Evolutionary conservation across 2,888 invertebrate genomes (phyloP), one percentile per base, ranked within the genome.

Genomic region (Andrena minutula): DNA sequence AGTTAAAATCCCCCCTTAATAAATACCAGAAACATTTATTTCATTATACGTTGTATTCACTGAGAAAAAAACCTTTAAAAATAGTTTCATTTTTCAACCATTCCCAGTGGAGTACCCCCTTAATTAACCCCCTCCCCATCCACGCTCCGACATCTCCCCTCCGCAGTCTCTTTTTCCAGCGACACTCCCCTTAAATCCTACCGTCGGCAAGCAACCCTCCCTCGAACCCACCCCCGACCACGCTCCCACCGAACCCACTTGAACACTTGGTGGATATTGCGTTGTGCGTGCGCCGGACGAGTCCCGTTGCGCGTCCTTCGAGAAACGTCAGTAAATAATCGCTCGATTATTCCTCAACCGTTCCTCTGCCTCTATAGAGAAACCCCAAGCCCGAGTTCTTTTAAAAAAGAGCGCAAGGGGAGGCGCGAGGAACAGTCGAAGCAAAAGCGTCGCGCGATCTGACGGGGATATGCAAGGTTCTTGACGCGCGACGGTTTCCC

Each of bases 191-290:
- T 75, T 66, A 64, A 78, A 68, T 58, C 56, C 56, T 68, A 56
- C 56, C 10, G 26, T 10, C 23, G 28, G 63, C 51, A 72, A 32
- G 63, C 61, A 61, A 35, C 41, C 35, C 23, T 8, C 32, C 56
- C 30, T 20, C 3, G 28, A 61, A 72, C 32, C 58, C 60, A 51
- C 69, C 56, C 35, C 47, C 51, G 49, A 56, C 64, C 78, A 69
- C 72, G 80, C 74, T 41, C 70, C 78, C 79, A 86, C 71, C 81
- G 85, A 89, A 91, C 89, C 85, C 88, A 87, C 32, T 86, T 92
- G 92, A 92, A 92, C 92, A 92, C 92, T 92, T 92, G 91, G 92
- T 92, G 92, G 92, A 92, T 92, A 88, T 88, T 85, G 80, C 87
- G 71, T 75, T 72, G 81, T 79, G 60, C 77, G 86, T 74, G 85